Conservation (phyloP, 2,888 invertebrate genomes). For the Morinoia aosen region DNA sequence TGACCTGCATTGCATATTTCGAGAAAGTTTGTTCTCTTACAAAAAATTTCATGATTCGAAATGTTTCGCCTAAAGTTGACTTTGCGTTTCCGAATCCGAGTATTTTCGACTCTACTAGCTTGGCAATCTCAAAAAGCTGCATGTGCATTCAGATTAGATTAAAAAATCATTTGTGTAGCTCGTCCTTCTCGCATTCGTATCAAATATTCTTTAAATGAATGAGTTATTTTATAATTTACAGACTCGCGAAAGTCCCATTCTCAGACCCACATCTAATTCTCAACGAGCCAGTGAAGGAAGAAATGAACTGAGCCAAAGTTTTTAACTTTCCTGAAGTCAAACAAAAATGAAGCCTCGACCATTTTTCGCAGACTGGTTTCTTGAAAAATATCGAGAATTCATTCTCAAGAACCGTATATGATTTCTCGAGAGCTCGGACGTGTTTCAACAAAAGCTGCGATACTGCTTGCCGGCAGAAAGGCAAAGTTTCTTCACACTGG, state of each 20-base stretch:
- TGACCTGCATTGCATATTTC: too few species aligned
- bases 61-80: too few species aligned
- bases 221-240: background rate
- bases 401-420: background rate
- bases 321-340: constrained; percentile 6
- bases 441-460: background rate
- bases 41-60: too few species aligned
- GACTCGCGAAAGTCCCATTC: background rate
- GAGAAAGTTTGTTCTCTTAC: too few species aligned
- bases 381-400: background rate
- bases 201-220: background rate
- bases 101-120: too few species aligned
- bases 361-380: background rate
- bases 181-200: too few species aligned
- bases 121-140: too few species aligned
- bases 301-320: background rate
- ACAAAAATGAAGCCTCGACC: background rate
- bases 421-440: background rate
- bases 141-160: too few species aligned
- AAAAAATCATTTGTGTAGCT: too few species aligned
- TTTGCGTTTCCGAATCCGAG: too few species aligned
- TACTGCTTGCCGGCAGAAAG: background rate
- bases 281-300: background rate
- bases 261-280: background rate
- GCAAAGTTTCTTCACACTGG: background rate